These are phyloP conservation scores for Allygus modestus DNA, from an alignment of 2,888 invertebrate species.

Conservation along the genomic window DNA sequence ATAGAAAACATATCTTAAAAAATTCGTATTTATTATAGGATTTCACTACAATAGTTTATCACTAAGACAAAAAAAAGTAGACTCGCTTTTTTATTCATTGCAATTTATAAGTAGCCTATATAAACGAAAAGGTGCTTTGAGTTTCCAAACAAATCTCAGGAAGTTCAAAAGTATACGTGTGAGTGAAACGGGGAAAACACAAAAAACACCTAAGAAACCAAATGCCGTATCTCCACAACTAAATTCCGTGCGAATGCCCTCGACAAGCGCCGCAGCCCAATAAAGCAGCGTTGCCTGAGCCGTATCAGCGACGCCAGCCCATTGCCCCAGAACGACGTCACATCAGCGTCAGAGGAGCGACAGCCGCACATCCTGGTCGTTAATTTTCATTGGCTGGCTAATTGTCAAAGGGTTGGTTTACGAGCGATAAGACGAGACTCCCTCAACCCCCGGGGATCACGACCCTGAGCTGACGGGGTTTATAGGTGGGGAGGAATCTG, in stretches of 20 bases:
- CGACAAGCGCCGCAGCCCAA: background rate
- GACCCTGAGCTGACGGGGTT: background rate
- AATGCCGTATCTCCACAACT: background rate
- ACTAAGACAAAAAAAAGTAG: too few relatives aligned
- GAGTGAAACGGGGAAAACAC: too few relatives aligned
- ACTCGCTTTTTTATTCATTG: too few relatives aligned
- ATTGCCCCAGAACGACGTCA: slow-evolving; percentile 13
- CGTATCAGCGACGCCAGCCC: slow-evolving; percentile 11
- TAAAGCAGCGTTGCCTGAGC: background rate
- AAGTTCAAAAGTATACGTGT: too few relatives aligned
- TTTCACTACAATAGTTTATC: too few relatives aligned
- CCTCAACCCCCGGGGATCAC: background rate
- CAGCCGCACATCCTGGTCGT: slow-evolving; percentile 35
- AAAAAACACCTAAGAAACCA: too few relatives aligned
- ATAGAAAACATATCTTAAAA: too few relatives aligned
- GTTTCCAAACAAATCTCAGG: too few relatives aligned
- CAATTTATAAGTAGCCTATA: too few relatives aligned
- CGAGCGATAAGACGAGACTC: slow-evolving; percentile 36
- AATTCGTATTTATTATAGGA: too few relatives aligned
- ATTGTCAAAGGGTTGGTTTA: slow-evolving; percentile 59
- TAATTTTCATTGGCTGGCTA: slow-evolving; percentile 52
- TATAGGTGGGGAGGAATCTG: background rate
- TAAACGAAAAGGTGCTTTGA: too few relatives aligned
- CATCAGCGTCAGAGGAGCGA: background rate
- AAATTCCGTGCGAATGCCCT: background rate